Conservation (phyloP, 2,888 invertebrate species). For the Pachydiplax longipennis region DNA sequence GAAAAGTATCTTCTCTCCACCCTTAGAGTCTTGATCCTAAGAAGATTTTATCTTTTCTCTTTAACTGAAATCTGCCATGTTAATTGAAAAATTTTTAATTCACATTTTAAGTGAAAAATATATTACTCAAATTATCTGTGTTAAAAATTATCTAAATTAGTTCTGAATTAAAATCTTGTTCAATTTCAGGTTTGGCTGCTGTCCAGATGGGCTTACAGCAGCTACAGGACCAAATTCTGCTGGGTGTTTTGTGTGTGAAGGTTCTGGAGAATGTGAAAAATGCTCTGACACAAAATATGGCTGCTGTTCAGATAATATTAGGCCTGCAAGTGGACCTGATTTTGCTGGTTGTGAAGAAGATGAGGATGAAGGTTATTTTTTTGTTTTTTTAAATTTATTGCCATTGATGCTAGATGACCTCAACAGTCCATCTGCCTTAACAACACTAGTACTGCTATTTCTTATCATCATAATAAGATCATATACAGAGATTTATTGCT, state of each 20-base stretch:
- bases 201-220: constrained; percentile 70
- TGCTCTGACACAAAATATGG: constrained; percentile 70
- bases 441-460: too few species aligned
- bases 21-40: too few species aligned
- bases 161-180: constrained; percentile 55
- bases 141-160: constrained; percentile 55
- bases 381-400: too few species aligned
- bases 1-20: too few species aligned
- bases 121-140: neutral
- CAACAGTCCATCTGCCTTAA: too few species aligned
- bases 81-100: neutral
- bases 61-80: too few species aligned
- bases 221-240: constrained; percentile 72
- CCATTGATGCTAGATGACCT: too few species aligned
- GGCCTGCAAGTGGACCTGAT: constrained; percentile 62
- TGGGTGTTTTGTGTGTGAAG: constrained; percentile 61
- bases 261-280: constrained; percentile 54
- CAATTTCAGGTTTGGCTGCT: constrained; percentile 70
- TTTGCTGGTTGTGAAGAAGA: constrained; percentile 40
- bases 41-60: too few species aligned
- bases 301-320: constrained; percentile 77
- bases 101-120: neutral
- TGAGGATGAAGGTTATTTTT: constrained; percentile 2
- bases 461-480: too few species aligned
- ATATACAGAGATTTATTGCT: too few species aligned